phyloP scores from a whole-genome alignment of 2,797 vertebrate genomes.

The Orientallactaga sibirica region DNA sequence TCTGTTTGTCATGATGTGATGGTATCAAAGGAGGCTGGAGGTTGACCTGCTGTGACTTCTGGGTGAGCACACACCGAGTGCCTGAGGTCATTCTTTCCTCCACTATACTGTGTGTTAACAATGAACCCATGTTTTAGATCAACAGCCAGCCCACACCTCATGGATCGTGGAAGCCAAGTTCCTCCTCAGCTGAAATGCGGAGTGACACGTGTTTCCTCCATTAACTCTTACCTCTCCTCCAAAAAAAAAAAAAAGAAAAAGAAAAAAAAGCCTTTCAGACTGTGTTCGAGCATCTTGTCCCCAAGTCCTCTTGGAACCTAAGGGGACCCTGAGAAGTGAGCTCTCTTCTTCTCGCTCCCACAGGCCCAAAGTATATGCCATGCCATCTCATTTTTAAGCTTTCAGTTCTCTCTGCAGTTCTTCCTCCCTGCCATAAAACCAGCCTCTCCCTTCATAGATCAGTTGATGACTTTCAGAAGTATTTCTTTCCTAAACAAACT shows the following conservation, averaged over 20 bases:
- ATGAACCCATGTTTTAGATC: not conserved
- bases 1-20: too few relatives aligned
- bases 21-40: not conserved
- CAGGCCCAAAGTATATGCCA: not conserved
- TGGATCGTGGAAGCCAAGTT: not conserved
- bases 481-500: not conserved
- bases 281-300: not conserved
- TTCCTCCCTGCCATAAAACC: not conserved
- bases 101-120: not conserved
- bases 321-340: not conserved
- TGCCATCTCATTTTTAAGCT: not conserved
- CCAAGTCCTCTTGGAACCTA: not conserved
- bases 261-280: not conserved
- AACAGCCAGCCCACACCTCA: not conserved
- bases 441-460: not conserved
- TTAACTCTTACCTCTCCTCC: not conserved
- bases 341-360: not conserved
- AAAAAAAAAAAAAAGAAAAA: too few relatives aligned
- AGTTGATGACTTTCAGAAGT: not conserved
- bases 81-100: not conserved
- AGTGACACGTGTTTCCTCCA: not conserved
- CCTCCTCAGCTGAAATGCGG: not conserved
- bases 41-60: not conserved
- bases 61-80: not conserved
- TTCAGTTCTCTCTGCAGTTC: not conserved